Evolutionary conservation across 2,113 vertebrate genomes (phyloP).

Genomic region (Odontesthes bonariensis): DNA sequence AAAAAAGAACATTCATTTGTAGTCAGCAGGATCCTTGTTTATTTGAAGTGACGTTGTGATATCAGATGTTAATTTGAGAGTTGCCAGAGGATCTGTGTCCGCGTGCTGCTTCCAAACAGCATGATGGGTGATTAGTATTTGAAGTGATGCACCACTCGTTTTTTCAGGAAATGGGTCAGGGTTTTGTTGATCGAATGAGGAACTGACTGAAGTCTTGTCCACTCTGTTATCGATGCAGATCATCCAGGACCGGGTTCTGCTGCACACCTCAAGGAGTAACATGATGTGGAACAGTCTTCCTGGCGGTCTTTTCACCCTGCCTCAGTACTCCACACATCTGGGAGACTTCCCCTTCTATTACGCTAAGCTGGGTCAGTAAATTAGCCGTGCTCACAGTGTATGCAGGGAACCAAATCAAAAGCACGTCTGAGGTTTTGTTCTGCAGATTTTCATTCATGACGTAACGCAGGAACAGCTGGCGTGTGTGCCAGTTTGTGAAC

Average conservation of each 20-base stretch:
- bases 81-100: slow-evolving; percentile 9
- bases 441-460: slow-evolving; percentile 29
- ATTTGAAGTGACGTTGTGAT: slow-evolving; percentile 17
- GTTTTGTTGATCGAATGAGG: background rate
- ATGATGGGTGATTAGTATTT: background rate
- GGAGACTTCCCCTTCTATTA: slow-evolving; percentile 99
- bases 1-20: slow-evolving; percentile 1
- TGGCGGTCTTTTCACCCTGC: slow-evolving; percentile 94
- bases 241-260: slow-evolving; percentile 98
- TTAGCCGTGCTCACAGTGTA: slow-evolving; percentile 3
- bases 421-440: background rate
- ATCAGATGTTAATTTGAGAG: slow-evolving; percentile 19
- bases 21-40: background rate
- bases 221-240: slow-evolving; percentile 82
- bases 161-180: background rate
- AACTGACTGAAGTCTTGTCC: background rate
- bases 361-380: slow-evolving; percentile 93
- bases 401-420: background rate
- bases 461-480: slow-evolving; percentile 42
- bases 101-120: background rate
- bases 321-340: slow-evolving; percentile 96
- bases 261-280: slow-evolving; percentile 92
- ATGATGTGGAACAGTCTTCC: slow-evolving; percentile 99
- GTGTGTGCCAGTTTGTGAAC: slow-evolving; percentile 31
- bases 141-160: background rate